phyloP scores from a whole-genome alignment of 2,113 vertebrate species.

The Thunnus thynnus region DNA sequence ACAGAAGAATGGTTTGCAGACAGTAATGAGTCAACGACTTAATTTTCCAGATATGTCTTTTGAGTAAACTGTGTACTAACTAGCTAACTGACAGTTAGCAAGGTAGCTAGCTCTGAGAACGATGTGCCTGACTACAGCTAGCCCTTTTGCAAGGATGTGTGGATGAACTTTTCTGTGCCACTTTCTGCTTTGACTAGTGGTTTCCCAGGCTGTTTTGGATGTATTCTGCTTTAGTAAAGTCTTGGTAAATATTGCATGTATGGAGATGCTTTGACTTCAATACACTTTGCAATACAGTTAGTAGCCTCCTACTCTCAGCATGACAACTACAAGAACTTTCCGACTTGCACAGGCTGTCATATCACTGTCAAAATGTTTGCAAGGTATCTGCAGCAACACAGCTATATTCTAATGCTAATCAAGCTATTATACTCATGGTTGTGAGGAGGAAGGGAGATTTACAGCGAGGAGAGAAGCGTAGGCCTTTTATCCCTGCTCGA shows the following conservation, averaged over 20 bases:
- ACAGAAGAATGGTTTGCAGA: too few relatives aligned
- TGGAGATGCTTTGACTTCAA: constrained; percentile 16
- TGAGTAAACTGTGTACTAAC: too few relatives aligned
- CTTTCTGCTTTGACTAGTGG: too few relatives aligned
- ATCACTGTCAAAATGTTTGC: constrained; percentile 8
- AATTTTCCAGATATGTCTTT: too few relatives aligned
- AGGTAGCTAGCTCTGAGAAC: too few relatives aligned
- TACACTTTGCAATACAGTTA: not conserved
- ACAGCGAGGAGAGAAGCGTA: not conserved
- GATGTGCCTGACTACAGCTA: too few relatives aligned
- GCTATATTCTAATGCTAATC: not conserved
- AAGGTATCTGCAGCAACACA: not conserved
- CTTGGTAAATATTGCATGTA: not conserved
- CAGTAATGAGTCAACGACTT: too few relatives aligned
- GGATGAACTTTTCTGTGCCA: too few relatives aligned
- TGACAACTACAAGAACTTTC: not conserved
- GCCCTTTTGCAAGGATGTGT: too few relatives aligned
- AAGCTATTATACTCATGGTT: not conserved
- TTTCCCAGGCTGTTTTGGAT: not conserved
- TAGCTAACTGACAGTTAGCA: too few relatives aligned
- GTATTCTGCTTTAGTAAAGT: constrained; percentile 8
- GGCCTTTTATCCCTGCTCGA: constrained; percentile 9
- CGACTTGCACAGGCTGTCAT: not conserved
- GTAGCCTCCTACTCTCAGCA: not conserved
- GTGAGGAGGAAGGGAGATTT: not conserved